Evolutionary conservation across 2,888 invertebrate genomes (phyloP).

Genomic region (Drosophila acutilabella): DNA sequence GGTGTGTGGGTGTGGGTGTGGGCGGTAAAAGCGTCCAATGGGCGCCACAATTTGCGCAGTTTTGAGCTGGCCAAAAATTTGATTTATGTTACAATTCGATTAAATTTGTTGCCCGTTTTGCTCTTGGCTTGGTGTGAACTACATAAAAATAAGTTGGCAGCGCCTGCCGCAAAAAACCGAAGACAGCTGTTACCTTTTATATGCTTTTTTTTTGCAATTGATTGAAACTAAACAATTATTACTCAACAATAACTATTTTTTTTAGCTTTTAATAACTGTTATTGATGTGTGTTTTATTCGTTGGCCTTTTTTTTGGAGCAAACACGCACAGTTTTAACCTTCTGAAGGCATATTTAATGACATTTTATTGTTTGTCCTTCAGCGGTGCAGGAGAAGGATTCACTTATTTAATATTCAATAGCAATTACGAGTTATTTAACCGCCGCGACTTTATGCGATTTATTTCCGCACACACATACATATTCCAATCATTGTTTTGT

Average conservation of each 20-base stretch:
- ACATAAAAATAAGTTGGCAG: not conserved
- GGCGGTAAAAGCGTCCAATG: slow-evolving; percentile 53
- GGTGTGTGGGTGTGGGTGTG: slow-evolving; percentile 31
- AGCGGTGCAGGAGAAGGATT: slow-evolving; percentile 32
- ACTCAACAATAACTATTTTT: not conserved
- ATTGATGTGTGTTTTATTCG: not conserved
- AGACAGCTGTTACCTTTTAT: slow-evolving; percentile 11
- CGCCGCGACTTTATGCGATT: slow-evolving; percentile 23
- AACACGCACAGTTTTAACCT: slow-evolving; percentile 16
- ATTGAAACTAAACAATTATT: not conserved
- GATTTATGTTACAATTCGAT: slow-evolving; percentile 58
- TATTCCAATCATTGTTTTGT: slow-evolving; percentile 18
- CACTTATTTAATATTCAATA: slow-evolving; percentile 58
- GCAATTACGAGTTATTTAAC: slow-evolving; percentile 35
- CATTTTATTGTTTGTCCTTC: slow-evolving; percentile 46
- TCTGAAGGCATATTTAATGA: slow-evolving; percentile 31
- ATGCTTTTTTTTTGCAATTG: not conserved
- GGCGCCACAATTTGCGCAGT: slow-evolving; percentile 76
- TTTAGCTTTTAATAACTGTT: not conserved
- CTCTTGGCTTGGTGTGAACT: not conserved
- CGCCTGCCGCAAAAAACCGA: not conserved
- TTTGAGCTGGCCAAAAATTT: slow-evolving; percentile 66
- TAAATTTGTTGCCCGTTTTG: slow-evolving; percentile 31
- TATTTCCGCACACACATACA: slow-evolving; percentile 20
- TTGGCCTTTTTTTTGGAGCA: not conserved